Evolutionary conservation across 2,797 vertebrate genomes (phyloP).

Genomic region (Syngnathus rostellatus): DNA sequence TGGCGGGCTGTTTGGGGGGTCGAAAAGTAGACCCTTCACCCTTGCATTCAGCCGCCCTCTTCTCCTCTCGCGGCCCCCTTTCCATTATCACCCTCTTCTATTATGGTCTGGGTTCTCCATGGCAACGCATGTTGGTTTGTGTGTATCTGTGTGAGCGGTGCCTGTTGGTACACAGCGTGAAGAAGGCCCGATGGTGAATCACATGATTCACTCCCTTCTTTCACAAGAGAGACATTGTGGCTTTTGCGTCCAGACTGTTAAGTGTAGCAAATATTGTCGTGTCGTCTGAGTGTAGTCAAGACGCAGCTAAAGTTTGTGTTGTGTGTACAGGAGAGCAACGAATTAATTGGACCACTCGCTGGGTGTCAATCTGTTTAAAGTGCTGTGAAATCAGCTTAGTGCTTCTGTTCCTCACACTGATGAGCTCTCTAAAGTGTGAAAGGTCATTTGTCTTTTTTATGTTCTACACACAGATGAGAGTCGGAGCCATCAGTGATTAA

Average conservation of each 20-base stretch:
- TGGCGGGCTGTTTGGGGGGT: not conserved
- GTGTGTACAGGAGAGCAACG: not conserved
- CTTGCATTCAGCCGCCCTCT: conserved; percentile 14
- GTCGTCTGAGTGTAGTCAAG: not conserved
- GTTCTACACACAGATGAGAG: not conserved
- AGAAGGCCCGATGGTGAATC: conserved; percentile 38
- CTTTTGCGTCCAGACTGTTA: not conserved
- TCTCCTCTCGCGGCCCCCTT: conserved; percentile 23
- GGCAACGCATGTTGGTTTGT: conserved; percentile 59
- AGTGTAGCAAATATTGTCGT: not conserved
- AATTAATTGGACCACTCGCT: not conserved
- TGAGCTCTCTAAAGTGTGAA: conserved; percentile 47
- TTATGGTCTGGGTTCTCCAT: conserved; percentile 59
- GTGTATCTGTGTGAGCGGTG: conserved; percentile 28
- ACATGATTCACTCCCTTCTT: conserved; percentile 13
- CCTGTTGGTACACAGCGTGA: conserved; percentile 40
- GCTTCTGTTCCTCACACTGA: conserved; percentile 65
- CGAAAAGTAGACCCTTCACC: conserved; percentile 7
- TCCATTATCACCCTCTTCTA: conserved; percentile 56
- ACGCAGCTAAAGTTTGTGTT: not conserved
- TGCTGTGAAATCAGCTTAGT: conserved; percentile 68
- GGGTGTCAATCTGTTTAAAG: conserved; percentile 44
- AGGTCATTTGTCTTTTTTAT: conserved; percentile 5
- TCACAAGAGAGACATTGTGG: not conserved
- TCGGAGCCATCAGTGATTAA: not conserved